Evolutionary conservation across 1,140 invertebrate species (phyloP).

Genomic region (Cyclina sinensis): DNA sequence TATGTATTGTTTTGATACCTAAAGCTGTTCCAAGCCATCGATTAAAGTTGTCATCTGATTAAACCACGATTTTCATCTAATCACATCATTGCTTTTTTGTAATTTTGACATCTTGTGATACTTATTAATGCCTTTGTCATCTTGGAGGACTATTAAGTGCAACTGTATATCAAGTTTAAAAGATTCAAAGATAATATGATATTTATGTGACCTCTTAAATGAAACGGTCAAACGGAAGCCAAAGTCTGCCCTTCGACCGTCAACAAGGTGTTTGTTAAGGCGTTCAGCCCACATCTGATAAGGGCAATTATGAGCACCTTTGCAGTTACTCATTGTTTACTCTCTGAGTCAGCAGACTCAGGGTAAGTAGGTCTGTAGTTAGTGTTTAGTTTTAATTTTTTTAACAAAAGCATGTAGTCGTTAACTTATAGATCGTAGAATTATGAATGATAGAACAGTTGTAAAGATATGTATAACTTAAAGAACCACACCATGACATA

Average conservation of each 20-base stretch:
- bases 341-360: neutral
- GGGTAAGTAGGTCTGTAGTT: neutral
- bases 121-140: slow-evolving; percentile 49
- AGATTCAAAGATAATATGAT: neutral
- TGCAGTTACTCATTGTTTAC: neutral
- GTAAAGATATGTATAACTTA: no score
- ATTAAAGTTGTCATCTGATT: slow-evolving; percentile 45
- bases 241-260: neutral
- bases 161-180: slow-evolving; percentile 21
- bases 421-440: no score
- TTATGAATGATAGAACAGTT: no score
- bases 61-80: slow-evolving; percentile 33
- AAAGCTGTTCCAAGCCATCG: slow-evolving; percentile 31
- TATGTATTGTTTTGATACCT: neutral
- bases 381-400: no score
- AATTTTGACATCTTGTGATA: slow-evolving; percentile 51
- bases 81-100: slow-evolving; percentile 6
- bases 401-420: no score
- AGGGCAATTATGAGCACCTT: neutral
- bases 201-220: slow-evolving; percentile 18
- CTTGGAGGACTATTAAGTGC: slow-evolving; percentile 24
- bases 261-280: slow-evolving; percentile 32
- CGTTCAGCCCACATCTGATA: neutral
- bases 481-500: no score
- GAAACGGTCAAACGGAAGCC: slow-evolving; percentile 53